Evolutionary conservation across 2,888 invertebrate species (phyloP).

Genomic region (Agrypnus murinus): DNA sequence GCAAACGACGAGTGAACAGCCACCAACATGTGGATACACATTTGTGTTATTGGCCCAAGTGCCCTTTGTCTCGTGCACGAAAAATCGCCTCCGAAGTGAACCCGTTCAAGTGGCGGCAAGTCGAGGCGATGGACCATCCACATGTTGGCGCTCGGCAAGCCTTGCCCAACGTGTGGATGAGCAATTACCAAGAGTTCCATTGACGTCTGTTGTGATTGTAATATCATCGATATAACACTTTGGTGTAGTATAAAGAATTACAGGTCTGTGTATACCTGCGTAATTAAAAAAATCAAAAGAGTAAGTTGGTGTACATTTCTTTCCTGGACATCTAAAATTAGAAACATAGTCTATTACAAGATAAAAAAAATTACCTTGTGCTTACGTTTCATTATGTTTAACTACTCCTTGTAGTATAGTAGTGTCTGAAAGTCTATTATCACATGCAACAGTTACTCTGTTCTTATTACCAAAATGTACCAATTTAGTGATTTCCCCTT

Average conservation of each 20-base stretch:
- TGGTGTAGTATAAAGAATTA: conserved; percentile 92
- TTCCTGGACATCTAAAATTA: conserved; percentile 75
- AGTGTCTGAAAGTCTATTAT: conserved; percentile 90
- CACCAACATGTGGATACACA: no score
- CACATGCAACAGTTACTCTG: conserved; percentile 92
- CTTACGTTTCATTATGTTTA: conserved; percentile 74
- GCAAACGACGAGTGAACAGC: no score
- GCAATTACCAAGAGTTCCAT: conserved; percentile 75
- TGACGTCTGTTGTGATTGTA: conserved; percentile 82
- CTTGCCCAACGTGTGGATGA: no score
- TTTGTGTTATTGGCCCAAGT: no score
- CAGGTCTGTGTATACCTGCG: conserved; percentile 96
- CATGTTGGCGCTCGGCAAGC: no score
- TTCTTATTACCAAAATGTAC: conserved; percentile 82
- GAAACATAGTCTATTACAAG: no score
- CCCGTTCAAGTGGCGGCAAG: no score
- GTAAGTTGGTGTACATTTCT: conserved; percentile 82
- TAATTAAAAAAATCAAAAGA: conserved; percentile 99
- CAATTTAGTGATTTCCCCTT: conserved; percentile 83
- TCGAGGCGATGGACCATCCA: conserved; percentile 74
- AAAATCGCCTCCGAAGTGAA: no score
- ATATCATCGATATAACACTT: conserved; percentile 89
- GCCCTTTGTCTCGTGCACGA: no score
- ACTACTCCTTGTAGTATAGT: conserved; percentile 93
- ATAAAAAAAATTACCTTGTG: conserved; percentile 24